Evolutionary conservation across 2,113 vertebrate species (phyloP).

Genomic region (Myiagra hebetior): DNA sequence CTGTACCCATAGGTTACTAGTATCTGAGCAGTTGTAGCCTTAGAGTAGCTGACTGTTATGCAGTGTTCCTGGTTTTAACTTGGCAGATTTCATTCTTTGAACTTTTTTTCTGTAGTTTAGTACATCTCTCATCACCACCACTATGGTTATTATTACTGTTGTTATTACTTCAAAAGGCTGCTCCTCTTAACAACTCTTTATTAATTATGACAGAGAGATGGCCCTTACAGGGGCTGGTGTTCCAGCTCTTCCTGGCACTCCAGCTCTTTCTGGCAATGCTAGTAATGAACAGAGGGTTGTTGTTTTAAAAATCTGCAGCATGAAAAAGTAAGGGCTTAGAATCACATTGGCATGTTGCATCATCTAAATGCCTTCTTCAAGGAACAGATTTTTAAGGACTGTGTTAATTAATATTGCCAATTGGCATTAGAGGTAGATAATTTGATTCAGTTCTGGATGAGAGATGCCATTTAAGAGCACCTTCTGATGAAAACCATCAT

Average conservation of each 20-base stretch:
- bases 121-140: neutral
- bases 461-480: neutral
- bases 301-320: neutral
- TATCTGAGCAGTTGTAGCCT: neutral
- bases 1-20: neutral
- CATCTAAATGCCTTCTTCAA: neutral
- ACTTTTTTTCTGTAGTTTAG: neutral
- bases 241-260: neutral
- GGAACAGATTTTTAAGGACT: constrained; percentile 11
- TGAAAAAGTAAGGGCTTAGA: neutral
- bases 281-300: neutral
- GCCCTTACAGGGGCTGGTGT: neutral
- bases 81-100: neutral
- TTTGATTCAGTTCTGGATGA: neutral
- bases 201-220: neutral
- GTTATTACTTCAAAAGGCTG: neutral
- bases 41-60: neutral
- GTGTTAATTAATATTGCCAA: constrained; percentile 7
- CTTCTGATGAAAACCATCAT: neutral
- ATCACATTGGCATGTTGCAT: neutral
- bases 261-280: neutral
- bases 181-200: neutral
- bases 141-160: neutral
- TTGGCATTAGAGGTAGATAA: neutral
- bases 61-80: neutral